Evolutionary conservation across 2,113 vertebrate species (phyloP), one percentile per base, ranked within the genome.

Genomic region (Cochlearius cochlearius): DNA sequence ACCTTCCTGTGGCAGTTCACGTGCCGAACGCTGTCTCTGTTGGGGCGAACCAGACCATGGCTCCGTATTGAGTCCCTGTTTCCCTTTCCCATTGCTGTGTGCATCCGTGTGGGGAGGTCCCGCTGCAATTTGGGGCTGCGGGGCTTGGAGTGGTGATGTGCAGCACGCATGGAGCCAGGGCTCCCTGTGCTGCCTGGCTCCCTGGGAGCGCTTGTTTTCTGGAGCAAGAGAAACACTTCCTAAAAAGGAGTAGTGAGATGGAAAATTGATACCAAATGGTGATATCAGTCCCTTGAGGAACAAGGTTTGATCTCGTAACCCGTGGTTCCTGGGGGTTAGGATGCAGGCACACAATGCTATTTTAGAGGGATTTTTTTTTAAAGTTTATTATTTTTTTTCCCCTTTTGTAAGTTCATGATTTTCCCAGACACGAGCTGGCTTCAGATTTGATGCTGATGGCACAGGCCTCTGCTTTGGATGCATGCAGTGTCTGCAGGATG

Each of bases 81-180:
- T 25, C 27, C 21, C 55, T 26, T 66, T 59, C 30, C n/a, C 6
- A 1, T 21, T 0, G 1, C 4, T 0, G 1, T 20, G 39, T 17
- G 25, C 5, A 3, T 11, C 53, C 9, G 0, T 17, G 25, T 3
- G 10, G 73, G 71, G 43, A 1, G 0, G 5, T 77, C 45, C 50
- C 0, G 0, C 23, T 9, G 52, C 5, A 3, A 3, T 7, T 32
- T 0, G 1, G 6, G 41, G 34, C 68, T 0, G 0, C 0, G 6
- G 84, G 58, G 47, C 66, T 88, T 0, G 0, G 62, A 21, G 49
- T 1, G 4, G 27, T 36, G 92, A 43, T 0, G 5, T 9, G 39
- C 7, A 38, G 59, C 34, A 1, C 0, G 69, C 17, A 1, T 0
- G 2, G 7, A 64, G 63, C 84, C 52, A 1, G 82, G 3, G 18